phyloP scores from a whole-genome alignment of 2,797 vertebrate genomes.

The Esox lucius region DNA sequence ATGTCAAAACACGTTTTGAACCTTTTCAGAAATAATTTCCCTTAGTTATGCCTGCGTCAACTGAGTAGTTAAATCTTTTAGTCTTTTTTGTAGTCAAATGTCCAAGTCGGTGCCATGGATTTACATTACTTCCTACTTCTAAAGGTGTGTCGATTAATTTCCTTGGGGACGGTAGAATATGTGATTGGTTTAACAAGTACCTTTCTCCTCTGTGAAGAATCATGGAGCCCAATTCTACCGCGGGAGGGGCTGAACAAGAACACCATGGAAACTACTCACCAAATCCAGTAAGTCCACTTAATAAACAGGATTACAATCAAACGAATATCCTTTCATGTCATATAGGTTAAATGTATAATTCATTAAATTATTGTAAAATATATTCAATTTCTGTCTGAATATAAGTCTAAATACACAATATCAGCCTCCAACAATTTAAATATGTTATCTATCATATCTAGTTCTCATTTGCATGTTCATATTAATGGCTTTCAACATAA shows the following conservation, averaged over 20 bases:
- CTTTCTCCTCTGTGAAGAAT: slow-evolving; percentile 70
- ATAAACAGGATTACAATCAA: slow-evolving; percentile 38
- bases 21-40: neutral
- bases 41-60: neutral
- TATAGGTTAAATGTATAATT: neutral
- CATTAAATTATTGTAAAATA: neutral
- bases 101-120: neutral
- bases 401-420: neutral
- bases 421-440: no score
- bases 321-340: neutral
- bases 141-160: slow-evolving; percentile 33
- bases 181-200: slow-evolving; percentile 71
- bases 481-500: no score
- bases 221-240: slow-evolving; percentile 83
- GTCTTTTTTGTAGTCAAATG: slow-evolving; percentile 5
- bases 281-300: slow-evolving; percentile 79
- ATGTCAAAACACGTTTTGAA: slow-evolving; percentile 47
- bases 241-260: slow-evolving; percentile 71
- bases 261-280: slow-evolving; percentile 62
- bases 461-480: no score
- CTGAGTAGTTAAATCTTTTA: neutral
- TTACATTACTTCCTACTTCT: slow-evolving; percentile 18
- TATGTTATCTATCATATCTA: no score
- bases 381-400: neutral
- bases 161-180: slow-evolving; percentile 48